Base-by-base conservation (phyloP, 1,140 invertebrate genomes). In the Hestina assimilis region DNA sequence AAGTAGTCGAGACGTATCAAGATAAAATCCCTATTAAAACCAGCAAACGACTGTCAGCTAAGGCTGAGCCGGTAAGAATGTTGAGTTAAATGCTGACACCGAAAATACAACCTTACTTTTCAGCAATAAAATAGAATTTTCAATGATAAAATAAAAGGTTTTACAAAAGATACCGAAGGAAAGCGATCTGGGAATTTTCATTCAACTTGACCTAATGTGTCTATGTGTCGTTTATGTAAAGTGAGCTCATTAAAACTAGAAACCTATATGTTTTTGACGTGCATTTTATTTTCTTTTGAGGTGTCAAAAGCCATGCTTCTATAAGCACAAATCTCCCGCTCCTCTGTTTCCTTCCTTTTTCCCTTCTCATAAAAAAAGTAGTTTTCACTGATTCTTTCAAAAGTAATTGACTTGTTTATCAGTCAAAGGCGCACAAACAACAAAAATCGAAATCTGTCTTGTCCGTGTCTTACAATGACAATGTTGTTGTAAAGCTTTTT, bases 121-220 rank as follows among this genome's bases (percentile, higher is more conserved):
- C 3, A 7, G 19, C 15, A 19, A 14, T 35, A 35, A 35, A 14
- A 14, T 35, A 15, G 12, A 15, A 3, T 35, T 15, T 35, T 35
- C 12, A 35, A 35, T 17, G 1, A 8, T 5, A 35, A 7, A 3
- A 7, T 15, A 31, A 5, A 31, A 31, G 4, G 14, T 28, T 28
- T 28, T 9, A 4, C n/a, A 28, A n/a, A 14, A 1, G 21, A 15
- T 7, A 15, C 4, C 11, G 45, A 47, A 31, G 17, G n/a, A 50
- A 23, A 12, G 9, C 12, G 17, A 46, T 24, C 26, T 35, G n/a
- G 11, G 19, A 14, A 33, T 38, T 38, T 50, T 24, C 46, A 33
- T 38, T 29, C 24, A 50, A 38, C 46, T 38, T 20, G 19, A 38
- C 38, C 26, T 50, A 50, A 33, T 31, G 31, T 33, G 20, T 15